Conservation (phyloP, 2,888 invertebrate species). For the Trichogramma dendrolimi region DNA sequence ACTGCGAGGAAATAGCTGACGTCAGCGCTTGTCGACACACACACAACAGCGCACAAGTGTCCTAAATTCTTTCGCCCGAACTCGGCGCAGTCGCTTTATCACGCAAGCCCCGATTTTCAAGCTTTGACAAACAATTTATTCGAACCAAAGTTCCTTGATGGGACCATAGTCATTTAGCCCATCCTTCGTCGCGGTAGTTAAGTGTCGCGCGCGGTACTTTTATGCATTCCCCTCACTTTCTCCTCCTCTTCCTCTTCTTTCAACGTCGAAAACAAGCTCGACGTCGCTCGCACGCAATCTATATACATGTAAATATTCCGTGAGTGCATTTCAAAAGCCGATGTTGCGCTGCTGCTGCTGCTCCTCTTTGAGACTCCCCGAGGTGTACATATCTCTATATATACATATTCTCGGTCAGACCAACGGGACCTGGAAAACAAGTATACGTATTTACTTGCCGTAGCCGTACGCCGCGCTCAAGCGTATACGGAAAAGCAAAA, state of each 20-base stretch:
- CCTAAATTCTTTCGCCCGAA: constrained; percentile 1
- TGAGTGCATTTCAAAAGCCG: neutral
- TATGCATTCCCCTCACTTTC: neutral
- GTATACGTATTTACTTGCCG: constrained; percentile 35
- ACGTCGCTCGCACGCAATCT: neutral
- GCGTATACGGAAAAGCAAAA: constrained; percentile 36
- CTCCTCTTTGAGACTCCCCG: constrained; percentile 30
- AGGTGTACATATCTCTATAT: too few species aligned
- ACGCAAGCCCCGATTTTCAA: constrained; percentile 5
- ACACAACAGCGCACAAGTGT: too few species aligned
- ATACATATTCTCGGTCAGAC: too few species aligned
- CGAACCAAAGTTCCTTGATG: constrained; percentile 10
- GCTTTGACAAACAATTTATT: constrained; percentile 18
- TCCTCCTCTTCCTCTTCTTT: constrained; percentile 1
- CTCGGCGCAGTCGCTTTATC: neutral
- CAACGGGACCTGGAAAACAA: too few species aligned
- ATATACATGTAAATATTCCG: neutral
- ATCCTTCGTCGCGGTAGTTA: constrained; percentile 2
- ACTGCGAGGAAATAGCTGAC: too few species aligned
- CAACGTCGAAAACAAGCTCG: constrained; percentile 6
- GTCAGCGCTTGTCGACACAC: too few species aligned
- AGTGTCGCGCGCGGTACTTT: neutral
- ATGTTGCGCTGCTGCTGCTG: neutral
- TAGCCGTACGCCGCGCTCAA: constrained; percentile 24
- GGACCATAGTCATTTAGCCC: too few species aligned